Conservation (phyloP, 2,113 vertebrate species). For the Gymnogyps californianus region DNA sequence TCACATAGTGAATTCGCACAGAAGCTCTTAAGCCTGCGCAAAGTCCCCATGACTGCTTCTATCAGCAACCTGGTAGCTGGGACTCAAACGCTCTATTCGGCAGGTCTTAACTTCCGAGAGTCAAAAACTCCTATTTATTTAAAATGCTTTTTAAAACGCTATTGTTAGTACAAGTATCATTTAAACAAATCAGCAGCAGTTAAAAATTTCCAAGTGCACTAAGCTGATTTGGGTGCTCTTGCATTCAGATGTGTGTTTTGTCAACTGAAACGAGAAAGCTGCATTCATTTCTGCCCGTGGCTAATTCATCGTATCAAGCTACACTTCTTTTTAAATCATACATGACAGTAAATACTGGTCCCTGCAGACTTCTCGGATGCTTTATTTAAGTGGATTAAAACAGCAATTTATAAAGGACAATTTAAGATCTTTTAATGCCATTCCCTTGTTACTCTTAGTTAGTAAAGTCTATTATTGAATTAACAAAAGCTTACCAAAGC, state of each 20-base stretch:
- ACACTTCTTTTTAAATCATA: not conserved
- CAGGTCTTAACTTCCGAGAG: not conserved
- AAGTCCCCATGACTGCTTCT: not conserved
- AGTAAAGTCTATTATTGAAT: not conserved
- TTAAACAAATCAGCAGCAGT: not conserved
- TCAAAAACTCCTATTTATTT: not conserved
- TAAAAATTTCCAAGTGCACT: not conserved
- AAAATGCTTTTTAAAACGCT: not conserved
- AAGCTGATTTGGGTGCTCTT: not conserved
- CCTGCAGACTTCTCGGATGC: not conserved
- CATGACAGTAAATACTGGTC: not conserved
- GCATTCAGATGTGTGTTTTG: not conserved
- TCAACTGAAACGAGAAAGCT: not conserved
- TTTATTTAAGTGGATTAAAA: slow-evolving; percentile 41
- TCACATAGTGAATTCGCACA: not conserved
- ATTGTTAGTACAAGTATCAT: not conserved
- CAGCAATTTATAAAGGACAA: not conserved
- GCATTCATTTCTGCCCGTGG: not conserved
- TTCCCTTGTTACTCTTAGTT: not conserved
- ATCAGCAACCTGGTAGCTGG: not conserved
- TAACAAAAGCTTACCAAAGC: slow-evolving; percentile 82
- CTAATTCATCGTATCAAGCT: not conserved
- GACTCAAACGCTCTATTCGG: not conserved
- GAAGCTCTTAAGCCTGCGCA: not conserved
- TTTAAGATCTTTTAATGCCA: not conserved